Evolutionary conservation across 64 coral and sea anemone species (phyloP), one percentile per base, ranked within the genome.

Genomic region (Montipora sp.): DNA sequence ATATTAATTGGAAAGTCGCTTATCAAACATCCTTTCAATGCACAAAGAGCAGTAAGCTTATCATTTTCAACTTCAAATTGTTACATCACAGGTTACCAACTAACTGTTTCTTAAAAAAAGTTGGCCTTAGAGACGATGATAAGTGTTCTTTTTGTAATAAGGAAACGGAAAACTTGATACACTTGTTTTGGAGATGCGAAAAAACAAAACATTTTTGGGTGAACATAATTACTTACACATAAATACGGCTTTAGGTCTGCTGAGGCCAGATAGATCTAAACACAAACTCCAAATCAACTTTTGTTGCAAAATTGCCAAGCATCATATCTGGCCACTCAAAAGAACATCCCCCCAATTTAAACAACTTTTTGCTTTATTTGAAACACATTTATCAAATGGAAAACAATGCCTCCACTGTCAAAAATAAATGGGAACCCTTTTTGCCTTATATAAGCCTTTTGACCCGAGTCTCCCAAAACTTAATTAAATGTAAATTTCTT

Each of bases 11-110:
- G 51, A 55, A 55, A 55, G 51, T 70, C 14, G 66, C 14, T 70
- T 70, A 70, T 70, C 66, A 70, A 70, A 70, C n/a, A 70, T 70
- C 66, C 66, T 70, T 70, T 70, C 66, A 70, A 70, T 70, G 7
- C 66, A 70, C 66, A 70, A 70, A 70, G 66, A 70, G 66, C 66
- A 70, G 66, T 55, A 55, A 55, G 9, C 51, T 55, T 55, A 55
- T 55, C 51, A 55, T 10, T 55, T 55, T 55, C 9, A 55, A 55
- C 51, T 55, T 55, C 51, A 55, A 55, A 55, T 55, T 55, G 51
- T 70, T 70, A 19, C 66, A 70, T 70, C 66, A 19, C 66, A 11
- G 66, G 66, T 55, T 55, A 55, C 13, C 66, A 70, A 70, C 8
- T 70, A 70, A 70, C 7, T 70, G 66, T 70, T 70, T 70, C 66